Conservation (phyloP, 1,140 invertebrate species). For the Parapsyche elsis region DNA sequence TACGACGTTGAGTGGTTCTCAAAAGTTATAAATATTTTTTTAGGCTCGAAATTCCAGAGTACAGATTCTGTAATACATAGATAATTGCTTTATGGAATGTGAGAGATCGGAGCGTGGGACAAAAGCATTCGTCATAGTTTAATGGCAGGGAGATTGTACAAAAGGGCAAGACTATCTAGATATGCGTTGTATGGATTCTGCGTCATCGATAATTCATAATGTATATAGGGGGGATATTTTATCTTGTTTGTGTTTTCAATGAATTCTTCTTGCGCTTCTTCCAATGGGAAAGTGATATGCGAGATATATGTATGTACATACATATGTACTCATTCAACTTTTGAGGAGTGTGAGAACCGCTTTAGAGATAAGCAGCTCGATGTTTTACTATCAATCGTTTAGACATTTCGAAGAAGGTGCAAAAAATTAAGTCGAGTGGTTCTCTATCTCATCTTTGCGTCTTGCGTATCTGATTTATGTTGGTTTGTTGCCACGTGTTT, state of each 20-base stretch:
- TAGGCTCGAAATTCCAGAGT: no score
- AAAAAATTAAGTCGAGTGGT: no score
- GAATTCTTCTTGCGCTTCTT: background rate
- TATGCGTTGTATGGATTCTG: slow-evolving; percentile 11
- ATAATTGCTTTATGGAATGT: slow-evolving; percentile 45
- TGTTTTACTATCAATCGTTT: no score
- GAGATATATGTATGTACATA: no score
- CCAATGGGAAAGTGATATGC: background rate
- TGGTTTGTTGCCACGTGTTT: no score
- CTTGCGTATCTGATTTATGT: no score
- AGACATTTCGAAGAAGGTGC: no score
- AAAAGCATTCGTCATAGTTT: slow-evolving; percentile 40
- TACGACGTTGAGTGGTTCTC: no score
- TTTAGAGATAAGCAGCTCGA: background rate
- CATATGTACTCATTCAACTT: background rate
- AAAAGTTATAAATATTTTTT: background rate
- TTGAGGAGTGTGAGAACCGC: slow-evolving; percentile 1
- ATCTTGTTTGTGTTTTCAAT: background rate
- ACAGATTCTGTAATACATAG: no score
- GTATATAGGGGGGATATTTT: background rate
- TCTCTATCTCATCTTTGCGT: no score
- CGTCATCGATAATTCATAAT: slow-evolving; percentile 50
- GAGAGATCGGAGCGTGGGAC: slow-evolving; percentile 31
- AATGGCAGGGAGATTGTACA: slow-evolving; percentile 31
- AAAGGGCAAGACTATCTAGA: slow-evolving; percentile 44